A percentile compares a stretch with the other conserved stretches of the same genome.
These are phyloP conservation scores for Saguinus midas DNA, from an alignment of 2,113 vertebrate genomes.

Conservation along the genomic window DNA sequence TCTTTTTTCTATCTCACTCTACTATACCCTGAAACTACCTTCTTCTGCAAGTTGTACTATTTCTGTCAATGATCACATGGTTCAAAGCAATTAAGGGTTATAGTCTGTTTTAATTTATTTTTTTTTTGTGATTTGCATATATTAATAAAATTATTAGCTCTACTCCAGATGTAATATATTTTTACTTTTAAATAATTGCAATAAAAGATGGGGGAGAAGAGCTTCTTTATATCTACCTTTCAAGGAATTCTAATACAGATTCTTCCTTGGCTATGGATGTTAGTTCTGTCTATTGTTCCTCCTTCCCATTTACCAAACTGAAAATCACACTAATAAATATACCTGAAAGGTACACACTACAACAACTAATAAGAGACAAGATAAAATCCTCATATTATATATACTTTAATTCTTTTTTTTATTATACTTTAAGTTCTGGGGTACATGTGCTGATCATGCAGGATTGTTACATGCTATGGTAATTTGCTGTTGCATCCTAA, in stretches of 20 bases:
- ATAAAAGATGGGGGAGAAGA: background rate
- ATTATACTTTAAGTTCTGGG: too few species aligned
- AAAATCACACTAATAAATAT: background rate
- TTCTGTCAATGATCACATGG: background rate
- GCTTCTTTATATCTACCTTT: background rate
- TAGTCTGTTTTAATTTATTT: background rate
- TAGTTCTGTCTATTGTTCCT: background rate
- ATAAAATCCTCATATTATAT: background rate
- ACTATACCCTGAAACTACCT: background rate
- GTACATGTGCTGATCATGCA: too few species aligned
- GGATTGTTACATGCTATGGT: too few species aligned
- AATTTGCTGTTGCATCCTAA: background rate
- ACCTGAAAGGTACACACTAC: background rate
- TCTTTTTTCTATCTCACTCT: background rate
- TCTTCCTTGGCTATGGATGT: background rate
- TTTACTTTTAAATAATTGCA: background rate
- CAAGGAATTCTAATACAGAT: background rate
- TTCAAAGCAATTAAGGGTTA: background rate
- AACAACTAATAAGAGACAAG: background rate
- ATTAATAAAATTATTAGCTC: background rate
- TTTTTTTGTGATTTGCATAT: background rate
- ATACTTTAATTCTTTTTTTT: background rate
- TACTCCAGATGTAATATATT: background rate
- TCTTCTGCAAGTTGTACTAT: background rate
- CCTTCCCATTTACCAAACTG: background rate